Evolutionary conservation across 1,140 invertebrate species (phyloP), one percentile per base, ranked within the genome.

Genomic region (Popillia japonica): DNA sequence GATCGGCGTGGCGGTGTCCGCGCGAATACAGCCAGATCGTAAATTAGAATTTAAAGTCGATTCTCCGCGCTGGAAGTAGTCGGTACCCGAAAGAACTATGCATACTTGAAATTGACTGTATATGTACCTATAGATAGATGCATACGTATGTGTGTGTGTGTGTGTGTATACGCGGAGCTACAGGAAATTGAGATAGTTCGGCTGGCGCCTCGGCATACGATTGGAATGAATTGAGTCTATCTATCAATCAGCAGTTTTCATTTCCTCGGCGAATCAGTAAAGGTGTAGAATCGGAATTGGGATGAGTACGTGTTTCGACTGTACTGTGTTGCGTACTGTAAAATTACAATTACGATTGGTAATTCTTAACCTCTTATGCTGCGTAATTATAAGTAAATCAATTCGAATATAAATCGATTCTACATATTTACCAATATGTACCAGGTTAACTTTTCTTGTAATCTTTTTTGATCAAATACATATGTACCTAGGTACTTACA

Each of bases 191-290:
- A 76, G 77, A 80, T 79, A 80, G 77, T 80, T 76, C 48, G 48
- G 48, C 48, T 34, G 27, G 27, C 27, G 27, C 27, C 27, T 4
- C 27, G 2, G 72, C 20, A 76, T 77, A 44, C 42, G 78, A 77
- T 74, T 79, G 41, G 59, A 59, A 74, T 40, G 75, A 76, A 77
- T 79, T 78, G 68, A 68, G 40, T 34, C 72, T 68, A 79, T 80
- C 75, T 79, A 80, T 80, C 78, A 79, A 80, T 80, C 80, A 80
- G 48, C 78, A 79, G 78, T 79, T 77, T 77, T 80, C 80, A 79
- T 80, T 80, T 80, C 80, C 80, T 72, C 48, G 42, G 9, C 10
- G 44, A 78, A 20, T 72, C 27, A 11, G 42, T 23, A 22, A n/a
- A 44, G 42, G 9, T 44, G 9, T 44, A 2, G 14, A n/a, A 44